Base-by-base conservation (phyloP, 2,113 vertebrate species). In the Heloderma charlesbogerti region DNA sequence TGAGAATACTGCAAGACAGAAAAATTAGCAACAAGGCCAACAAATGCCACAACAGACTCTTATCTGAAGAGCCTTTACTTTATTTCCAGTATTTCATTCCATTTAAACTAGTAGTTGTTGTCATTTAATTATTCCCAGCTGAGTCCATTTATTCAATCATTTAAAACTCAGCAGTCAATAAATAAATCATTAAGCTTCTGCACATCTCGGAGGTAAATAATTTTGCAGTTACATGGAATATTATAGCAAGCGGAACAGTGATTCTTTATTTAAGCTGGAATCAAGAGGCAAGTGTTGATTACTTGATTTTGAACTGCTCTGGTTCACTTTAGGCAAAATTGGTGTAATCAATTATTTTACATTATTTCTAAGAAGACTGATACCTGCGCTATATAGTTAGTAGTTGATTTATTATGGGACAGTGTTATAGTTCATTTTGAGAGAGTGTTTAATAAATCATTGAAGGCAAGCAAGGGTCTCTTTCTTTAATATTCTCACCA, bases 241-340 rank as follows among this genome's bases (percentile, higher is more conserved):
- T 63, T n/a, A 72, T 74, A 93, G 45, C 85, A 15, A 85, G 31
- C 82, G 86, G 43, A 75, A 29, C 34, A 18, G 78, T 31, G 15
- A 78, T 63, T 84, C 25, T 71, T 91, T 60, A 63, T 29, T 88
- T 18, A 29, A 87, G 20, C 43, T 88, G 43, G 89, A 84, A 91
- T 40, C 87, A 31, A 90, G 25, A 67, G 3, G 37, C 40, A 78
- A 90, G 88, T 31, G 37, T 66, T 37, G 27, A 37, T 83, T n/a
- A 27, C 18, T 83, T 57, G 51, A 88, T 88, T 91, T 77, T 92
- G n/a, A 75, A 74, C 75, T 22, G 40, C 82, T 91, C 45, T 82
- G 83, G 34, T 43, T 72, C 34, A 83, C 27, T 69, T 43, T 13
- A 84, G 54, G 88, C 71, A 34, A 82, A 54, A 7, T 43, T 22